phyloP scores from a whole-genome alignment of 2,888 invertebrate species.

The Hedya salicella region DNA sequence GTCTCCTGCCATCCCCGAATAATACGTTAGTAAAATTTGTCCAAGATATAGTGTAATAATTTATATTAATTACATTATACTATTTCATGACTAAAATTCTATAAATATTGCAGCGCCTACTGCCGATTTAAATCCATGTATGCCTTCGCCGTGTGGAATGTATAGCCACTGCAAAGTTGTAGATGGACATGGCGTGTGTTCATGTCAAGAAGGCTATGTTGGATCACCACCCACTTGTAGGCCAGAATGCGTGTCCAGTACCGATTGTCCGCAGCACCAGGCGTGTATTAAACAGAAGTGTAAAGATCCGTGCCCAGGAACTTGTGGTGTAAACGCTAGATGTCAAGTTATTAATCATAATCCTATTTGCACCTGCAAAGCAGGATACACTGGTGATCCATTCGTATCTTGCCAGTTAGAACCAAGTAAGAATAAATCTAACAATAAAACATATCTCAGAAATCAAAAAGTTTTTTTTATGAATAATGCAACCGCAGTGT shows the following conservation, averaged over 20 bases:
- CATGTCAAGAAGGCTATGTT: slow-evolving; percentile 89
- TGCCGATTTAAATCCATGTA: slow-evolving; percentile 86
- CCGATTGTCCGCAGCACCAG: slow-evolving; percentile 90
- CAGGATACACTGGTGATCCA: slow-evolving; percentile 92
- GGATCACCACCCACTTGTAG: slow-evolving; percentile 91
- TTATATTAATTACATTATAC: neutral
- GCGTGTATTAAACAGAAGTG: slow-evolving; percentile 90
- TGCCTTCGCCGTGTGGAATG: slow-evolving; percentile 91
- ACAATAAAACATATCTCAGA: slow-evolving; percentile 34
- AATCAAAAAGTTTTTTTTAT: slow-evolving; percentile 59
- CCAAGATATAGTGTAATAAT: neutral
- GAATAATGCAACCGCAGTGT: neutral
- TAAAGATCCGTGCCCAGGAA: slow-evolving; percentile 90
- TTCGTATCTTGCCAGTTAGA: slow-evolving; percentile 89
- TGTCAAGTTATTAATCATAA: slow-evolving; percentile 91
- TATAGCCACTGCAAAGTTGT: slow-evolving; percentile 90
- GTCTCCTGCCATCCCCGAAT: slow-evolving; percentile 81
- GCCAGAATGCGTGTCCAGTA: slow-evolving; percentile 91
- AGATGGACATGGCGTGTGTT: slow-evolving; percentile 91
- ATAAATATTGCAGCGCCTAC: slow-evolving; percentile 67
- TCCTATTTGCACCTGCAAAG: slow-evolving; percentile 91
- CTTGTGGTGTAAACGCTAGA: slow-evolving; percentile 89
- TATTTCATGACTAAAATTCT: slow-evolving; percentile 20
- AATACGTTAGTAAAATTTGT: slow-evolving; percentile 68
- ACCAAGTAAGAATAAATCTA: slow-evolving; percentile 74